These are phyloP conservation scores for Macroteleia sp. DNA, from an alignment of 2,888 invertebrate genomes.

Conservation along the genomic window DNA sequence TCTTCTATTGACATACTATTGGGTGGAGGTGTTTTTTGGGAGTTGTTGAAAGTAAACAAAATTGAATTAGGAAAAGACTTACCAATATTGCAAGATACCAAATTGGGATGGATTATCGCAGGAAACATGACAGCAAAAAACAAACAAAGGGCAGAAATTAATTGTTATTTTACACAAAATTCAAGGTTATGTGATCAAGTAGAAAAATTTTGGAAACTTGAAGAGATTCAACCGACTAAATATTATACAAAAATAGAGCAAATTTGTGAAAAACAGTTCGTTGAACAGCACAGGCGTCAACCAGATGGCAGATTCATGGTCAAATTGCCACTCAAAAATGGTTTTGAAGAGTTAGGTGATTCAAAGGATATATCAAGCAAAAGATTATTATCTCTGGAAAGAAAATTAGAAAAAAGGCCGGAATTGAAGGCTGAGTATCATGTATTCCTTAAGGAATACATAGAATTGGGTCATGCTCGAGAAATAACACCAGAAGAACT, in stretches of 20 bases:
- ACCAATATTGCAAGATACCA: too few species aligned
- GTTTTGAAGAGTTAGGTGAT: not conserved
- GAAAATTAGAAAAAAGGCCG: not conserved
- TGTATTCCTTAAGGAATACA: too few species aligned
- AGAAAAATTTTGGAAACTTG: not conserved
- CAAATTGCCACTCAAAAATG: too few species aligned
- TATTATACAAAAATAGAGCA: not conserved
- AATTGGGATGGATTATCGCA: not conserved
- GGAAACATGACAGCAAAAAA: too few species aligned
- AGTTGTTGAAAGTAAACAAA: not conserved
- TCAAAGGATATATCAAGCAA: not conserved
- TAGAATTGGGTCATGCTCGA: too few species aligned
- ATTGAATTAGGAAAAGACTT: too few species aligned
- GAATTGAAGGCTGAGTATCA: too few species aligned
- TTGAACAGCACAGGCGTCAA: not conserved
- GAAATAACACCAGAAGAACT: too few species aligned
- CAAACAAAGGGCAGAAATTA: too few species aligned
- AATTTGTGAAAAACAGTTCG: not conserved
- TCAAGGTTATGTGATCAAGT: slow-evolving; percentile 24
- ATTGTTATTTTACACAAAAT: slow-evolving; percentile 30
- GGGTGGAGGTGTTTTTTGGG: slow-evolving; percentile 5
- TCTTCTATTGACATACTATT: not conserved
- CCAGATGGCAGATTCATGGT: not conserved
- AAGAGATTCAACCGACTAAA: not conserved
- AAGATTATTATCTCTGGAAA: not conserved